phyloP scores from a whole-genome alignment of 2,113 vertebrate genomes.

The Thinocorus orbignyianus region DNA sequence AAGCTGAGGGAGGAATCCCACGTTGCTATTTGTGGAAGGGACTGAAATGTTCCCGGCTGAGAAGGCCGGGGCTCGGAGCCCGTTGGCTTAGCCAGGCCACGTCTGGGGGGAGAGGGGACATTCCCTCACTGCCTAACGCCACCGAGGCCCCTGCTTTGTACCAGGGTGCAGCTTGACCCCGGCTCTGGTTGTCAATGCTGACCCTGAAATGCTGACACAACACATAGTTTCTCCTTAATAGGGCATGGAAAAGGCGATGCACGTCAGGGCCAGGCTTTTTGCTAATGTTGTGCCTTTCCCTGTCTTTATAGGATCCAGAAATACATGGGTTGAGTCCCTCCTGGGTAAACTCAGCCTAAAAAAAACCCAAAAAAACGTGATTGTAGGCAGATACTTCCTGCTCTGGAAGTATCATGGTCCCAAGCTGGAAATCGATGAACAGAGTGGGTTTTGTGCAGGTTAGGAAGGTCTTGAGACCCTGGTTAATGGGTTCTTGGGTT shows the following conservation, averaged over 20 bases:
- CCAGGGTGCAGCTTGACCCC: neutral
- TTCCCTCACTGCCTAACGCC: neutral
- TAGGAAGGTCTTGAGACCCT: neutral
- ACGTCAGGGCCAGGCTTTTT: neutral
- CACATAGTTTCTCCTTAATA: conserved; percentile 50
- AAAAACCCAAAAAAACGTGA: neutral
- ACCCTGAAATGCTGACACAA: conserved; percentile 3
- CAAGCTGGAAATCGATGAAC: neutral
- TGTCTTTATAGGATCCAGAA: neutral
- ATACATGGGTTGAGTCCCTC: neutral
- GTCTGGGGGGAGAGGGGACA: neutral
- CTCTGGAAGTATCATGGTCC: neutral
- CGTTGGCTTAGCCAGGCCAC: neutral
- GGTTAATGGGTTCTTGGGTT: neutral
- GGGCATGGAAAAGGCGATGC: neutral
- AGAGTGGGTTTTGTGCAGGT: neutral
- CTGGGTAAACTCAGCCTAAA: neutral
- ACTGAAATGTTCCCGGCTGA: neutral
- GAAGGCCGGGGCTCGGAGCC: neutral
- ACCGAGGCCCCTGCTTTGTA: neutral
- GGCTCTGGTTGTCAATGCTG: neutral
- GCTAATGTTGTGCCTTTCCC: neutral
- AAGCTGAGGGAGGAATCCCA: conserved; percentile 1
- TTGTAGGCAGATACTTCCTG: neutral
- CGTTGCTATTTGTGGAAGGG: neutral